phyloP scores from a whole-genome alignment of 1,140 invertebrate species.

The Aphis gossypii region DNA sequence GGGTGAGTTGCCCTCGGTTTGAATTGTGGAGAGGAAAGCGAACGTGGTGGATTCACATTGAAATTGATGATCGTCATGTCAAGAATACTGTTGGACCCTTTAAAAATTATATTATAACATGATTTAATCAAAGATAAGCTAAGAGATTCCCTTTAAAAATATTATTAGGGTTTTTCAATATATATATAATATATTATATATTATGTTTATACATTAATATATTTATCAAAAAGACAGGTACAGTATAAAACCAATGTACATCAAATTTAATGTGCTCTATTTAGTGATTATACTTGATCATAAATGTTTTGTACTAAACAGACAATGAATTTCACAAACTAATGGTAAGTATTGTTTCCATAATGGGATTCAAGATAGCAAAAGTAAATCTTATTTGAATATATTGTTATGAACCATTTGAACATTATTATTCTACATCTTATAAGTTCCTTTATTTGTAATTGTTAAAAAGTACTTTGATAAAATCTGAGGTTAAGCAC shows the following conservation, averaged over 20 bases:
- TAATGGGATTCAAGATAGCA: constrained; percentile 29
- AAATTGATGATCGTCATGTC: constrained; percentile 50
- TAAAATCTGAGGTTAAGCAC: constrained; percentile 18
- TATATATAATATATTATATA: background rate
- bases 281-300: constrained; percentile 49
- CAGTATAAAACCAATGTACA: constrained; percentile 42
- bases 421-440: constrained; percentile 29
- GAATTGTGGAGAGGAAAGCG: constrained; percentile 59
- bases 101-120: constrained; percentile 51
- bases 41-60: constrained; percentile 53
- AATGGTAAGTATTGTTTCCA: constrained; percentile 30
- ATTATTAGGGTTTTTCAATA: constrained; percentile 48
- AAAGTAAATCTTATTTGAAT: constrained; percentile 37
- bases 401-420: constrained; percentile 10
- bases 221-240: constrained; percentile 49
- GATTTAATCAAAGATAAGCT: constrained; percentile 50
- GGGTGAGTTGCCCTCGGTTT: constrained; percentile 58
- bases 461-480: constrained; percentile 1
- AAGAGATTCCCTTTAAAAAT: constrained; percentile 37
- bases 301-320: constrained; percentile 48
- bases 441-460: constrained; percentile 36
- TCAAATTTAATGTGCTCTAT: constrained; percentile 41
- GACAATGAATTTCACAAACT: constrained; percentile 38
- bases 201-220: background rate
- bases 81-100: constrained; percentile 52